Evolutionary conservation across 1,140 invertebrate species (phyloP).

Genomic region (Ceratitis capitata): DNA sequence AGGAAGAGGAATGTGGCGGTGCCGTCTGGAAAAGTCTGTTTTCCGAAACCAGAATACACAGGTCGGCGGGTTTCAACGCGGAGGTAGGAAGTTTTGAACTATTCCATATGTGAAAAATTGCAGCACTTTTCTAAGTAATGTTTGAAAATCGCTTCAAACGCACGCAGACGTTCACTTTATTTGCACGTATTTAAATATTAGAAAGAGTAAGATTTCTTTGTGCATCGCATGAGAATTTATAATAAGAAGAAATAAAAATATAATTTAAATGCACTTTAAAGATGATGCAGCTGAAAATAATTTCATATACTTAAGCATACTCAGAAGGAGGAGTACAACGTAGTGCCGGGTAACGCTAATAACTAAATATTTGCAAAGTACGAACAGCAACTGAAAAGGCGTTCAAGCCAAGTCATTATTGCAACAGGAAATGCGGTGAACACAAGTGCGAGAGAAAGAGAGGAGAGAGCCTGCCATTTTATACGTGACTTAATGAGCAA

Average conservation of each 20-base stretch:
- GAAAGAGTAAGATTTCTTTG: neutral
- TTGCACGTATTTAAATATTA: neutral
- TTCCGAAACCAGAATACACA: neutral
- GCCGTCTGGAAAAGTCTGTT: neutral
- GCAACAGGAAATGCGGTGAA: neutral
- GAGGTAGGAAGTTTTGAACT: slow-evolving; percentile 18
- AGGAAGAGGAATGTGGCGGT: neutral
- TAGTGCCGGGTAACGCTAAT: neutral
- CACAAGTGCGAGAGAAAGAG: neutral
- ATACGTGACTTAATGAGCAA: slow-evolving; percentile 36
- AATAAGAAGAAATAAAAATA: neutral
- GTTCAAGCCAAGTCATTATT: neutral
- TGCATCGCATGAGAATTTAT: neutral
- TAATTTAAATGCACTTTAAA: slow-evolving; percentile 22
- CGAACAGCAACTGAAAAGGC: neutral
- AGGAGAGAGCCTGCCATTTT: neutral
- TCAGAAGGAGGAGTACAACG: neutral
- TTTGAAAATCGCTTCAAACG: neutral
- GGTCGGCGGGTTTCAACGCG: neutral
- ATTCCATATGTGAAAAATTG: slow-evolving; percentile 23
- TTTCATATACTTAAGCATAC: slow-evolving; percentile 5
- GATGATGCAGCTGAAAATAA: slow-evolving; percentile 26
- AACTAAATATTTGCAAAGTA: slow-evolving; percentile 28
- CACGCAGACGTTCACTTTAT: neutral
- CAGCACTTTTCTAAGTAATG: slow-evolving; percentile 25